These are phyloP conservation scores for Homalodisca vitripennis DNA, from an alignment of 1,140 invertebrate species.

Conservation along the genomic window DNA sequence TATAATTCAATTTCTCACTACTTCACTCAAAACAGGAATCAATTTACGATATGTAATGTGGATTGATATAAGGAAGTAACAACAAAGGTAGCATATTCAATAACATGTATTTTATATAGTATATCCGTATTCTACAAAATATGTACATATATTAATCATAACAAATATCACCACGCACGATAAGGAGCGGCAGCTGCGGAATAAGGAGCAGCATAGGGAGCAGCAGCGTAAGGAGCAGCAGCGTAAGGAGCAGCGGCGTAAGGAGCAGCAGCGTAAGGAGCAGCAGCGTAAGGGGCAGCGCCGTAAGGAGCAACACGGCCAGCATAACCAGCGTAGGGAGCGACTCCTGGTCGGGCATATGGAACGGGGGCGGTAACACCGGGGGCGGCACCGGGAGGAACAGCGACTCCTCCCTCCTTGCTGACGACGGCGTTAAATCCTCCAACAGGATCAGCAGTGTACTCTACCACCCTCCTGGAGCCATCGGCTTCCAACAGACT, in stretches of 20 bases:
- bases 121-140: no score
- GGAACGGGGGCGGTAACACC: constrained; percentile 2
- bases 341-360: constrained; percentile 2
- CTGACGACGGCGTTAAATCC: constrained; percentile 25
- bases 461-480: constrained; percentile 42
- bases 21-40: no score
- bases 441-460: constrained; percentile 36
- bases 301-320: neutral
- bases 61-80: no score
- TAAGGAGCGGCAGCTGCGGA: no score
- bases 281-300: constrained; percentile 11
- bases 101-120: no score
- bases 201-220: constrained; percentile 2
- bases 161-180: no score
- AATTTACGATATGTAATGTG: no score
- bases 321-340: neutral
- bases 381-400: neutral
- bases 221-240: constrained; percentile 6
- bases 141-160: no score
- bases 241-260: constrained; percentile 23
- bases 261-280: neutral
- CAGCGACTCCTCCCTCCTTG: constrained; percentile 10
- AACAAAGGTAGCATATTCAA: no score
- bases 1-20: no score
- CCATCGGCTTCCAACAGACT: constrained; percentile 50